Evolutionary conservation across 2,888 invertebrate species (phyloP).

Genomic region (Labia minor): DNA sequence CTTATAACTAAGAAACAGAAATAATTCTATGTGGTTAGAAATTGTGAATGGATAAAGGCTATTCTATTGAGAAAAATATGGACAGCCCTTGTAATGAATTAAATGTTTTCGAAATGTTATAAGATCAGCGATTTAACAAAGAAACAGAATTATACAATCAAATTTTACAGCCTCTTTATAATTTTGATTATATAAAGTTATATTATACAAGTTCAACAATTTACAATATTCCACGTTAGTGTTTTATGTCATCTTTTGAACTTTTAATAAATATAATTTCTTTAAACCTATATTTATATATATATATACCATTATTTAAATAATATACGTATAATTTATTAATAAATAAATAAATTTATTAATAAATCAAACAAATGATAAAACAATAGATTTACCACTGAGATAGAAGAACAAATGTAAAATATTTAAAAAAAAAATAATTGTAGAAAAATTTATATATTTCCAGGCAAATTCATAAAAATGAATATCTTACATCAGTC

Average conservation of each 20-base stretch:
- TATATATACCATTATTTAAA: not conserved
- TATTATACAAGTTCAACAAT: not conserved
- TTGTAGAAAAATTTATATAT: not conserved
- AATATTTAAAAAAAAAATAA: no score
- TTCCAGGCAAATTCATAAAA: not conserved
- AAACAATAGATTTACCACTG: not conserved
- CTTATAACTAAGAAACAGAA: not conserved
- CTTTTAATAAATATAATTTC: not conserved
- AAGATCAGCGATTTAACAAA: not conserved
- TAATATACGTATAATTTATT: not conserved
- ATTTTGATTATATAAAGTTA: not conserved
- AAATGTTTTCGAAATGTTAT: not conserved
- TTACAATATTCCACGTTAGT: not conserved
- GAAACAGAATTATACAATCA: not conserved
- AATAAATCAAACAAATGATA: not conserved
- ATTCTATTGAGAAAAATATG: not conserved
- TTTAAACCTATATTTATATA: not conserved
- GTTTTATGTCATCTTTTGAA: not conserved
- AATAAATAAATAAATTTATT: not conserved
- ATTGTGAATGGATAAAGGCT: not conserved
- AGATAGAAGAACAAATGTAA: no score
- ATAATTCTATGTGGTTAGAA: not conserved
- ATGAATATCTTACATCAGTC: not conserved
- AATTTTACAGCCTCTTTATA: not conserved
- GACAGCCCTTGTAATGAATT: not conserved